Conservation (phyloP, 1,140 invertebrate species). For the Drosophila subpulchrella region DNA sequence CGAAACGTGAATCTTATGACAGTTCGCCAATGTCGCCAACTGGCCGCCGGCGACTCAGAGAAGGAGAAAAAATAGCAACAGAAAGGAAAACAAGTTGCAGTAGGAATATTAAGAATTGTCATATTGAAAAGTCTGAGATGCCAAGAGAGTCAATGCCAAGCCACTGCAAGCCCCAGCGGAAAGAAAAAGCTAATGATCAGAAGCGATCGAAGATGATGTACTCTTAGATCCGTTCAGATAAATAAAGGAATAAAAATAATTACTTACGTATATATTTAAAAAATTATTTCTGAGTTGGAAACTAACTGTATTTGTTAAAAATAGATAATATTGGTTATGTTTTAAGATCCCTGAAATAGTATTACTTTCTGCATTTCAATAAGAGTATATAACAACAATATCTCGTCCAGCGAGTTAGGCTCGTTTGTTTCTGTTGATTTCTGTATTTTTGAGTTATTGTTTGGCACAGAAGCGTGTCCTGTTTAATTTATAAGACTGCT, state of each 20-base stretch:
- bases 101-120: constrained; percentile 81
- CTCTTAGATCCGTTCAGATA: neutral
- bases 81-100: constrained; percentile 66
- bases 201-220: neutral
- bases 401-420: constrained; percentile 46
- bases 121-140: constrained; percentile 71
- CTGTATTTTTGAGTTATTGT: constrained; percentile 47
- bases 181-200: neutral
- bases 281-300: too few species aligned
- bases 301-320: too few species aligned
- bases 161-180: neutral
- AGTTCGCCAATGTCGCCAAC: constrained; percentile 58
- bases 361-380: neutral
- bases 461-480: constrained; percentile 48
- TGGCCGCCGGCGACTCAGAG: constrained; percentile 23
- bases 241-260: too few species aligned
- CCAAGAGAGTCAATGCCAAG: constrained; percentile 60
- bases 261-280: too few species aligned
- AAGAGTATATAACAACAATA: constrained; percentile 13
- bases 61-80: constrained; percentile 19
- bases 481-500: constrained; percentile 29
- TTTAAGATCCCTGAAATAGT: neutral
- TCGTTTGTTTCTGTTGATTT: constrained; percentile 16
- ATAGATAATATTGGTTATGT: neutral
- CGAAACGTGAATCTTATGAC: constrained; percentile 79